phyloP scores from a whole-genome alignment of 2,888 invertebrate genomes.

The Argynnis bischoffii region DNA sequence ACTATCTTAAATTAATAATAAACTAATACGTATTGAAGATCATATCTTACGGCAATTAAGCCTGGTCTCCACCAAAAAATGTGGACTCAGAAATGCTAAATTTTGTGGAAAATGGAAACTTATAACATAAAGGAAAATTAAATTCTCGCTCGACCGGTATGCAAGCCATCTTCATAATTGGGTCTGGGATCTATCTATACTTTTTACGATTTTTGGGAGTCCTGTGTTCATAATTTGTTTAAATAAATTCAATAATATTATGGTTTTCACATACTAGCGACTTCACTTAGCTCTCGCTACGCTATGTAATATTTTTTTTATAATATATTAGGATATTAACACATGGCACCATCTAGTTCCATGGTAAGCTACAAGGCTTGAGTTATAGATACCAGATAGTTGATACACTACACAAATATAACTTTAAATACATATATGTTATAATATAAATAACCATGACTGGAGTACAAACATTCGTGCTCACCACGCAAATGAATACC shows the following conservation, averaged over 20 bases:
- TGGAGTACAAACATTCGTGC: too few relatives aligned
- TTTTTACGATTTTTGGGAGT: not conserved
- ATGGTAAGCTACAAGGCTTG: too few relatives aligned
- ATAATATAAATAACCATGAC: too few relatives aligned
- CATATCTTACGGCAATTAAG: slow-evolving; percentile 8
- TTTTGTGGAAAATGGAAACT: slow-evolving; percentile 15
- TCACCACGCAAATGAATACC: too few relatives aligned
- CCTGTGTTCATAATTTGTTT: slow-evolving; percentile 2
- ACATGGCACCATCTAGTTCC: too few relatives aligned
- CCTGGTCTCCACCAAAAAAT: not conserved
- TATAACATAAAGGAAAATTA: slow-evolving; percentile 29
- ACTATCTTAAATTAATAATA: not conserved
- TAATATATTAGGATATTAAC: not conserved
- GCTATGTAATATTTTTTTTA: too few relatives aligned
- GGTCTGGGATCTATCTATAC: slow-evolving; percentile 15
- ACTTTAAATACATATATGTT: too few relatives aligned
- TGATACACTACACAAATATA: too few relatives aligned
- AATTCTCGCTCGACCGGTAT: slow-evolving; percentile 27
- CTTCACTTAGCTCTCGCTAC: too few relatives aligned
- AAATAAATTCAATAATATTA: not conserved
- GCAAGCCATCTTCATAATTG: slow-evolving; percentile 29
- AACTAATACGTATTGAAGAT: slow-evolving; percentile 1
- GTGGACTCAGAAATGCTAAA: slow-evolving; percentile 3
- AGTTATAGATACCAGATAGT: too few relatives aligned
- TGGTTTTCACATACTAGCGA: too few relatives aligned